Evolutionary conservation across 2,888 invertebrate species (phyloP).

Genomic region (Parnassius smintheus): DNA sequence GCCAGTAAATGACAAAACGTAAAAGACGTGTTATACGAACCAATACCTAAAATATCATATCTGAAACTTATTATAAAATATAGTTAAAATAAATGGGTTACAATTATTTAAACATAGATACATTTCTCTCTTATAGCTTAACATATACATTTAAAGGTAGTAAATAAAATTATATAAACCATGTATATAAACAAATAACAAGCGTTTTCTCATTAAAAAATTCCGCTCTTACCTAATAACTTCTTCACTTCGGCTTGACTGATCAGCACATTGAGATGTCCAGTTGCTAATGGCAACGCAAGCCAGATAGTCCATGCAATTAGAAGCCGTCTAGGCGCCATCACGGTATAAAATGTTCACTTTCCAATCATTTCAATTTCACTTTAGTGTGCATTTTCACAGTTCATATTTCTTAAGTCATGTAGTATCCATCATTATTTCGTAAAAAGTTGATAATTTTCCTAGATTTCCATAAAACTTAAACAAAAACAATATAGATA

Average conservation of each 20-base stretch:
- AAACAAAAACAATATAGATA: conserved; percentile 15
- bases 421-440: conserved; percentile 46
- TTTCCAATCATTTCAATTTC: conserved; percentile 62
- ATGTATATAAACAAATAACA: too few species aligned
- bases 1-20: conserved; percentile 18
- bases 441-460: conserved; percentile 18
- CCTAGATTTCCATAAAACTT: conserved; percentile 13
- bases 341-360: conserved; percentile 51
- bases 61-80: too few species aligned
- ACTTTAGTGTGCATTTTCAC: conserved; percentile 62
- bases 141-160: too few species aligned
- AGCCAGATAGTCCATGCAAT: conserved; percentile 70
- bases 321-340: conserved; percentile 64
- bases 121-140: too few species aligned
- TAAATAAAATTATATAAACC: too few species aligned
- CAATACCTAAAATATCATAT: too few species aligned
- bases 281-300: conserved; percentile 80
- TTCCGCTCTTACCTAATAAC: conserved; percentile 84
- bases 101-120: too few species aligned
- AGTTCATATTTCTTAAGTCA: conserved; percentile 30
- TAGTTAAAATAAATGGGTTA: too few species aligned
- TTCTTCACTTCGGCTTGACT: conserved; percentile 90
- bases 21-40: conserved; percentile 13
- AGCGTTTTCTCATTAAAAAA: not conserved
- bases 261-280: conserved; percentile 90